phyloP scores from a whole-genome alignment of 2,888 invertebrate species.

The Sminthurinus aureus region DNA sequence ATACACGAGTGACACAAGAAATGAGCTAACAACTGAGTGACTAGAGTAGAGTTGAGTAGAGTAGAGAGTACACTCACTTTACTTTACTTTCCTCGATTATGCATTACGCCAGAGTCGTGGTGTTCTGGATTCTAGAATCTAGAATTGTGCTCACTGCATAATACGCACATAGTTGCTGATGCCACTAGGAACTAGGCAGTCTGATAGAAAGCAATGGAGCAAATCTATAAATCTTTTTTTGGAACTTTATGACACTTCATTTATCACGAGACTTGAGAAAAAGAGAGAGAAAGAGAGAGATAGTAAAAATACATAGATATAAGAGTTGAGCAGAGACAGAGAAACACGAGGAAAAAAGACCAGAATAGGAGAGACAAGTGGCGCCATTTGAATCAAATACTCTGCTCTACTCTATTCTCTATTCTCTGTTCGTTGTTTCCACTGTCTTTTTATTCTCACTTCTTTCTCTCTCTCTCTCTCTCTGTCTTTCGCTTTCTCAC shows the following conservation, averaged over 20 bases:
- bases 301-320: neutral
- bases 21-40: constrained; percentile 15
- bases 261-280: constrained; percentile 20
- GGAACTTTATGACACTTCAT: constrained; percentile 38
- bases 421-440: constrained; percentile 13
- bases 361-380: constrained; percentile 20
- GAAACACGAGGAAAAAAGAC: neutral
- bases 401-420: constrained; percentile 21
- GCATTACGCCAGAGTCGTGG: too few relatives aligned
- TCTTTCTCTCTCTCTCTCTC: neutral
- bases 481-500: neutral
- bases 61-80: too few relatives aligned
- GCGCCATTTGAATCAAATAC: constrained; percentile 37
- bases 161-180: neutral
- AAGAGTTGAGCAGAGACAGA: neutral
- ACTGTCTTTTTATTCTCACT: neutral
- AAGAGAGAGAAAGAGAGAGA: neutral
- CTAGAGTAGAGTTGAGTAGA: too few relatives aligned
- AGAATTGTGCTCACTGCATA: too few relatives aligned
- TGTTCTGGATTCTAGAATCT: too few relatives aligned
- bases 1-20: constrained; percentile 25
- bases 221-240: constrained; percentile 40
- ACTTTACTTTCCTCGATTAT: too few relatives aligned
- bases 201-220: constrained; percentile 28
- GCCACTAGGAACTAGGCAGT: neutral